Evolutionary conservation across 2,797 vertebrate species (phyloP), one percentile per base, ranked within the genome.

Genomic region (Chelon labrosus): DNA sequence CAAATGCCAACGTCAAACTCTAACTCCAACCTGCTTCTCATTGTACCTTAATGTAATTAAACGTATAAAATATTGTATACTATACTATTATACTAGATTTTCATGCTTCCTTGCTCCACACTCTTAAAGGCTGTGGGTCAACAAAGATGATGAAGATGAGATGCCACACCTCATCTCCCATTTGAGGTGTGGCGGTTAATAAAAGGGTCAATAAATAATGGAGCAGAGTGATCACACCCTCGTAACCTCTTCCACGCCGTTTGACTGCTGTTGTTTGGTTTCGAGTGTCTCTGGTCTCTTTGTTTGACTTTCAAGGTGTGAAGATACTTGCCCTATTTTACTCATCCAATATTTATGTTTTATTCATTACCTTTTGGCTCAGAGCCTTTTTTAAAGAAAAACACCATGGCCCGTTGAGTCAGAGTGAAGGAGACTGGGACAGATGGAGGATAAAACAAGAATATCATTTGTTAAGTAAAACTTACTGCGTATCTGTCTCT

Each of bases 401-500:
- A 64, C 25, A 41, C 46, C 7, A 35, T 61, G 50, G n/a, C 7
- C 1, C 7, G 2, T 38, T 39, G 1, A 38, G 51, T 8, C 16
- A 44, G 42, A 27, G 5, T 17, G 27, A 59, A 25, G 14, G 39
- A 37, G 12, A 60, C 1, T 8, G 3, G 25, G 16, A 25, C n/a
- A 31, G 55, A 55, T n/a, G 20, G 64, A 65, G 50, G 14, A 10
- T 51, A 10, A 10, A 41, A 11, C 5, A 22, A n/a, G 2, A 19
- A 3, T 35, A 4, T 22, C 12, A 74, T 25, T 52, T 59, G 11
- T 31, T 53, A 39, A n/a, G 20, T 5, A 16, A 5, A 83, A 98
- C 97, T 96, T 92, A 99, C 98, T 97, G 94, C 95, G 93, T 76
- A 97, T 96, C 87, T 99, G 98, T 78, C 95, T 95, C 87, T 98